Percentiles rank a stretch among this genome's conserved stretches.
Evolutionary conservation across 2,888 invertebrate species (phyloP).

Genomic region (Bugulina stolonifera): DNA sequence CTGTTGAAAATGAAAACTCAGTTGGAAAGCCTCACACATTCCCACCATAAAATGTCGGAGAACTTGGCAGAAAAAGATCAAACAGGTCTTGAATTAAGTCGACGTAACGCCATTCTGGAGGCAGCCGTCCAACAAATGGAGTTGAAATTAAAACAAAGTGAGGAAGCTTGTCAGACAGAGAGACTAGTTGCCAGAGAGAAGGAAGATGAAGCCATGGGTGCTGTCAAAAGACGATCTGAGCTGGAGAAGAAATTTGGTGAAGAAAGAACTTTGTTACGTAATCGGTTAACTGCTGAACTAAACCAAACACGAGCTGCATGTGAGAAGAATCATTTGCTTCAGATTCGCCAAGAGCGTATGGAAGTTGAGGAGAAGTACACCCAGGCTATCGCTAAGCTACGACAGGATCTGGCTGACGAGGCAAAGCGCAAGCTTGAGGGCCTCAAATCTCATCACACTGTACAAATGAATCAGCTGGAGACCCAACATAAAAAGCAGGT

Average conservation of each 20-base stretch:
- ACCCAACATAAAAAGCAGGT: conserved; percentile 21
- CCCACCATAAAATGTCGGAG: not conserved
- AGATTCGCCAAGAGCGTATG: conserved; percentile 9
- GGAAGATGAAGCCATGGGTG: not conserved
- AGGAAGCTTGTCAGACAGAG: not conserved
- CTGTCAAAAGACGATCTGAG: not conserved
- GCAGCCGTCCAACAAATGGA: conserved; percentile 15
- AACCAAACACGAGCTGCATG: not conserved
- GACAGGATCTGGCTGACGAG: conserved; percentile 4
- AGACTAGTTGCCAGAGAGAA: not conserved
- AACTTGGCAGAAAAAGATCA: conserved; percentile 2
- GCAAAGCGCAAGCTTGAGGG: not conserved
- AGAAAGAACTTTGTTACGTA: not conserved
- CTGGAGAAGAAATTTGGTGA: not conserved
- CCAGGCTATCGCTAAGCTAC: conserved; percentile 11
- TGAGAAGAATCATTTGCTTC: conserved; percentile 8
- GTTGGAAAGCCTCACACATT: not conserved
- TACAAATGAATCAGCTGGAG: not conserved
- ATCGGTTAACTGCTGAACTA: not conserved
- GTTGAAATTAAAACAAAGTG: not conserved
- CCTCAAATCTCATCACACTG: not conserved
- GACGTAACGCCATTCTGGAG: conserved; percentile 19
- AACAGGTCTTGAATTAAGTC: not conserved
- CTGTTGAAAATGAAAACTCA: conserved; percentile 4
- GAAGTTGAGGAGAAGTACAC: conserved; percentile 9